phyloP scores from a whole-genome alignment of 2,888 invertebrate species.

The Adelognathus sp. region DNA sequence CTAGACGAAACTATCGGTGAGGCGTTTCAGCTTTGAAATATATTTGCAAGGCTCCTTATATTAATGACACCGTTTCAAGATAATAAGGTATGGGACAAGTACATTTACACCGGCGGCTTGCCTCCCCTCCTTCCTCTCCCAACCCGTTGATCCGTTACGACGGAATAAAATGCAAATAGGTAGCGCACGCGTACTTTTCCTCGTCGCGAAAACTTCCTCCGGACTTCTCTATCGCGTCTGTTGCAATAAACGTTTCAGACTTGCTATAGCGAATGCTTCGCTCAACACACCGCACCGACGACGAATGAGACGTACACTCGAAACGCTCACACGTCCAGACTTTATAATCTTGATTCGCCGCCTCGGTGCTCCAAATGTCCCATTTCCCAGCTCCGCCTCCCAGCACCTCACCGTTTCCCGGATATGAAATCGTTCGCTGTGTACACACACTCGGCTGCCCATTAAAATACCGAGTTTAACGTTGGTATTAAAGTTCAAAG shows the following conservation, averaged over 20 bases:
- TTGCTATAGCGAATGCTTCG: not conserved
- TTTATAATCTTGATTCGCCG: not conserved
- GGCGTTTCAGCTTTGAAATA: no score
- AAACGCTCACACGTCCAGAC: not conserved
- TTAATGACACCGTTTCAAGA: no score
- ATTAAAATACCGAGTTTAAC: not conserved
- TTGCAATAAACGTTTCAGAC: not conserved
- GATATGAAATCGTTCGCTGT: not conserved
- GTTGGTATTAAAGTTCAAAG: not conserved
- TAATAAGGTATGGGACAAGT: no score
- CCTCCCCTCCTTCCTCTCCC: no score
- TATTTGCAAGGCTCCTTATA: no score
- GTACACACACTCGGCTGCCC: not conserved
- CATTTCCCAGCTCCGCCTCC: not conserved
- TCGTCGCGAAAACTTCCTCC: slow-evolving; percentile 39
- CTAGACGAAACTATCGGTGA: no score
- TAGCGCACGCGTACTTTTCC: slow-evolving; percentile 29
- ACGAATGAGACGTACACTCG: not conserved
- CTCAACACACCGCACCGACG: slow-evolving; percentile 12
- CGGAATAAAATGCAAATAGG: slow-evolving; percentile 68
- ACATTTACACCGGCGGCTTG: no score
- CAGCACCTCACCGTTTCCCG: not conserved
- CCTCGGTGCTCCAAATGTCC: no score
- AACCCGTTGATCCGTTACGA: slow-evolving; percentile 60
- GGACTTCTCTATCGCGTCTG: slow-evolving; percentile 13